Conservation (phyloP, 2,113 vertebrate species). For the Brachypteracias leptosomus region DNA sequence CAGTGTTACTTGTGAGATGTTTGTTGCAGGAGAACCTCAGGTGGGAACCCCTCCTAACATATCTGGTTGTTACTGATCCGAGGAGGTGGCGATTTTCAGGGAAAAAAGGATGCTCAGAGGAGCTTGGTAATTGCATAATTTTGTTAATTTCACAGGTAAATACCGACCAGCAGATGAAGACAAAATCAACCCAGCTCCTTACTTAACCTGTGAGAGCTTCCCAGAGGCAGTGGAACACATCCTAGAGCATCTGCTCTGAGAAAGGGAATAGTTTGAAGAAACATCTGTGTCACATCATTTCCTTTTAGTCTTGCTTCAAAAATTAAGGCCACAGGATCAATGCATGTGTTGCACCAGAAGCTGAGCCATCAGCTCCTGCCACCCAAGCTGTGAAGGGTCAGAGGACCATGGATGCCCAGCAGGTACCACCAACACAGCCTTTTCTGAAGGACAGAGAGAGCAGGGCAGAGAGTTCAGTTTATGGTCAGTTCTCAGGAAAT, state of each 20-base stretch:
- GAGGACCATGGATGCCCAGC: not conserved
- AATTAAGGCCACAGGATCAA: not conserved
- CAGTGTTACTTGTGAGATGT: not conserved
- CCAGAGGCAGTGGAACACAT: constrained; percentile 89
- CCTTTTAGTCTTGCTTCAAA: not conserved
- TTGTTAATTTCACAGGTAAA: constrained; percentile 79
- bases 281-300: not conserved
- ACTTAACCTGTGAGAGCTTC: constrained; percentile 86
- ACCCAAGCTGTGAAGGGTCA: not conserved
- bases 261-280: not conserved
- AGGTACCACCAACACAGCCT: not conserved
- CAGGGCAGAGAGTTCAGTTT: not conserved
- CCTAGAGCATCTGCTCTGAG: constrained; percentile 73
- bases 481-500: not conserved
- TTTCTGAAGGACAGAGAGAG: not conserved
- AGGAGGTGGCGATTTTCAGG: not conserved
- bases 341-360: not conserved
- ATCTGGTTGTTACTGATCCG: not conserved
- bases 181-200: constrained; percentile 83
- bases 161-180: constrained; percentile 86
- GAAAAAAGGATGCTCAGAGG: fast-evolving
- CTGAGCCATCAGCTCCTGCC: not conserved
- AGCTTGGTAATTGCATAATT: not conserved
- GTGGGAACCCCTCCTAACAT: not conserved
- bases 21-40: not conserved